Evolutionary conservation across 2,113 vertebrate species (phyloP).

Genomic region (Lanius collurio): DNA sequence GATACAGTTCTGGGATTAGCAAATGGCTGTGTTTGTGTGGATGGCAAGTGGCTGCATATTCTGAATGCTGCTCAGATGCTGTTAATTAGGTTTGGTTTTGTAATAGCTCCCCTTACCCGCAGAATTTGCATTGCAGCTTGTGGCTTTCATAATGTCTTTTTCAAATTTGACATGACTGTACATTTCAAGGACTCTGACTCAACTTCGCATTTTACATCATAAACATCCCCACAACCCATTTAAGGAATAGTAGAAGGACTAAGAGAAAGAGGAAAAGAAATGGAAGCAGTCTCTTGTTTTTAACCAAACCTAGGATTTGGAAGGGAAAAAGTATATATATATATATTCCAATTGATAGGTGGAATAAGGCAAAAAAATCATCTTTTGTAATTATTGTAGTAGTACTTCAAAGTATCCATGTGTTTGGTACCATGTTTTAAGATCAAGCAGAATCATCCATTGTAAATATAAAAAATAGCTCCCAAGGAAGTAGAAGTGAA

Average conservation of each 20-base stretch:
- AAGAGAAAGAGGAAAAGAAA: background rate
- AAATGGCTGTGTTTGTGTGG: background rate
- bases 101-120: background rate
- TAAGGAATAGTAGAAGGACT: background rate
- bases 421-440: background rate
- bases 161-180: conserved; percentile 18
- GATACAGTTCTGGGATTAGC: conserved; percentile 15
- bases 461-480: background rate
- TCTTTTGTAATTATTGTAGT: background rate
- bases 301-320: background rate
- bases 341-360: background rate
- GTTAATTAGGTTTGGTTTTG: conserved; percentile 15
- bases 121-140: conserved; percentile 4
- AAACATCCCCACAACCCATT: background rate
- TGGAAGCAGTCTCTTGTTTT: background rate
- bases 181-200: background rate
- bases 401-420: background rate
- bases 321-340: background rate
- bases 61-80: conserved; percentile 12
- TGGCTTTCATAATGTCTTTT: background rate
- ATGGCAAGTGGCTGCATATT: background rate
- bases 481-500: background rate
- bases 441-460: background rate
- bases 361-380: background rate
- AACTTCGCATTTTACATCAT: background rate